Percentiles rank a stretch among this genome's conserved stretches.
phyloP scores from a whole-genome alignment of 2,797 vertebrate genomes.

The Gorsachius magnificus region DNA sequence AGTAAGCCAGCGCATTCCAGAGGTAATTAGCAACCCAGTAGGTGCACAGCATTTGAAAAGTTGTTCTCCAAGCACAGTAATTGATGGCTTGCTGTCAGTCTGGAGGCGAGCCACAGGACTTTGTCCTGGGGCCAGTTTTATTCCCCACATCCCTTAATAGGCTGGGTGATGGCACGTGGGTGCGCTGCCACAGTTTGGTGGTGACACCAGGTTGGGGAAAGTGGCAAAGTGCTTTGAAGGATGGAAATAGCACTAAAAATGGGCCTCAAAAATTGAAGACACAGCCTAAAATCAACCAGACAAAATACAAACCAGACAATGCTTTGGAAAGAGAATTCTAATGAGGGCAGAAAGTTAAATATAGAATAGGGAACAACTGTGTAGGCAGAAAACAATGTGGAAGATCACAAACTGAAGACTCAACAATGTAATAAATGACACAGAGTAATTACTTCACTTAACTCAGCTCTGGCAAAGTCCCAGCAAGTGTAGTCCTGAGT shows the following conservation, averaged over 20 bases:
- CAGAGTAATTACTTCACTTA: neutral
- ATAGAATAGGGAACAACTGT: neutral
- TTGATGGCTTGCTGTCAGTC: neutral
- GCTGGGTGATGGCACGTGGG: neutral
- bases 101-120: neutral
- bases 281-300: neutral
- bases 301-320: neutral
- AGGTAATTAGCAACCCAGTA: neutral
- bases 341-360: conserved; percentile 6
- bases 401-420: neutral
- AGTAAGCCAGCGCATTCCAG: neutral
- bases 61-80: neutral
- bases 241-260: neutral
- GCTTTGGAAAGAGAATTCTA: neutral
- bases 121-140: neutral
- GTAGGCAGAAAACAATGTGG: neutral
- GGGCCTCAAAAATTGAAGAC: neutral
- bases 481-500: neutral
- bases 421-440: neutral
- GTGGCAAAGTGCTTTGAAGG: neutral
- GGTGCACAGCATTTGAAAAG: neutral
- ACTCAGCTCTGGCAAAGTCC: neutral
- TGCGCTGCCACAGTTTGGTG: neutral
- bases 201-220: neutral
- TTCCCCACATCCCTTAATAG: neutral